Evolutionary conservation across 2,888 invertebrate species (phyloP).

Genomic region (Lamellibrachia satsuma): DNA sequence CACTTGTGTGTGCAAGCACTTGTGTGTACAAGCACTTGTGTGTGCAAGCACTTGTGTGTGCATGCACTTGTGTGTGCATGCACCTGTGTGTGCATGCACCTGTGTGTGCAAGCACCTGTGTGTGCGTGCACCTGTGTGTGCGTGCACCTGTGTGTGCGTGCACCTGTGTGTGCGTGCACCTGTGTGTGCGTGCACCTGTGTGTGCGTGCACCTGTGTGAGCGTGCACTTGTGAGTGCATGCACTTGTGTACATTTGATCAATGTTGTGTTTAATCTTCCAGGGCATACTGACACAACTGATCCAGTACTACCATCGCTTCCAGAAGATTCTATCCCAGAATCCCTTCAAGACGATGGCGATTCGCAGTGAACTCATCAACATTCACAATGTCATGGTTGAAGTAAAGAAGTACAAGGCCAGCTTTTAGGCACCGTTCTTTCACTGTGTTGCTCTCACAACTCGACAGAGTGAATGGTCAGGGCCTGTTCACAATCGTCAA

Average conservation of each 20-base stretch:
- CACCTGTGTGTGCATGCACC: too few species aligned
- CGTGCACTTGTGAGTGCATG: background rate
- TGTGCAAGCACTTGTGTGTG: too few species aligned
- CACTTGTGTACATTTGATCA: background rate
- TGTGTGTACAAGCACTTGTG: too few species aligned
- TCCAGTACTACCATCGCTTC: slow-evolving; percentile 97
- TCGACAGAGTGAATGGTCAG: background rate
- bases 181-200: too few species aligned
- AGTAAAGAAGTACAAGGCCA: slow-evolving; percentile 98
- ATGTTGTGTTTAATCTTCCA: slow-evolving; percentile 44
- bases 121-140: too few species aligned
- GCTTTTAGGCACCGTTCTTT: slow-evolving; percentile 73
- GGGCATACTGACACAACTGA: slow-evolving; percentile 90
- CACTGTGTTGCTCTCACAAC: background rate
- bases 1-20: too few species aligned
- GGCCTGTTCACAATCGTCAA: too few species aligned
- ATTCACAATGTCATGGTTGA: slow-evolving; percentile 99
- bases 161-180: too few species aligned
- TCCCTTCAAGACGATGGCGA: slow-evolving; percentile 67
- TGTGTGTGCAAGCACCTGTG: too few species aligned
- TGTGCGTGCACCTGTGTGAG: too few species aligned
- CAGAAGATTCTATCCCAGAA: slow-evolving; percentile 88
- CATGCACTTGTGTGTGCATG: too few species aligned
- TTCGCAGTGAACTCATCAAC: slow-evolving; percentile 86
- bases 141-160: too few species aligned